phyloP scores from a whole-genome alignment of 2,113 vertebrate species.

The Rhodinocichla rosea region DNA sequence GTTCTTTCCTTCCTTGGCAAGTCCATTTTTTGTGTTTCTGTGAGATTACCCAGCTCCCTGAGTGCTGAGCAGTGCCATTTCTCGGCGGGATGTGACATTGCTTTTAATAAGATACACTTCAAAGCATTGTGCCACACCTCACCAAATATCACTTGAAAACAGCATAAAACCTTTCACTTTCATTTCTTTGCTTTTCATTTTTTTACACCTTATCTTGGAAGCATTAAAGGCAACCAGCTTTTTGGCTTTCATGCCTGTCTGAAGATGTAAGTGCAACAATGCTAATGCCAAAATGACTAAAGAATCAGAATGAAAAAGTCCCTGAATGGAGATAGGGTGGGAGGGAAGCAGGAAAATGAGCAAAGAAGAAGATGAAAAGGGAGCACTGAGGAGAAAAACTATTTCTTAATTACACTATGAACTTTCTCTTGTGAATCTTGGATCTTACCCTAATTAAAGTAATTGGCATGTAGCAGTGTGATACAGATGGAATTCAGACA shows the following conservation, averaged over 20 bases:
- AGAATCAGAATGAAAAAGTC: not conserved
- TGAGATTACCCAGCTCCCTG: not conserved
- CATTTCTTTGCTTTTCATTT: not conserved
- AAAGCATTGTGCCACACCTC: not conserved
- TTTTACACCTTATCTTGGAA: conserved; percentile 16
- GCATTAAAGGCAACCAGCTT: not conserved
- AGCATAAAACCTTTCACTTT: not conserved
- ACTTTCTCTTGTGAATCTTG: conserved; percentile 34
- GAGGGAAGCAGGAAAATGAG: conserved; percentile 40
- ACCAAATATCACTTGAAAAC: not conserved
- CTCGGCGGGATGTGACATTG: not conserved
- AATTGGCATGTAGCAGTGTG: conserved; percentile 10
- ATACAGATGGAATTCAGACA: conserved; percentile 17
- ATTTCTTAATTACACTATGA: conserved; percentile 47
- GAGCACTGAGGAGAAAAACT: conserved; percentile 6
- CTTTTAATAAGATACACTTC: not conserved
- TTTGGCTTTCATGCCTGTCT: conserved; percentile 23
- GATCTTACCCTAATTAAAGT: conserved; percentile 49
- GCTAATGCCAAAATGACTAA: conserved; percentile 20
- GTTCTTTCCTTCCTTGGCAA: not conserved
- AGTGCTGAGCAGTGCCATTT: not conserved
- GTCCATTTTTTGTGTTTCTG: not conserved
- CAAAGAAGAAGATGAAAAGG: conserved; percentile 35
- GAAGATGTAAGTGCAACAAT: conserved; percentile 6
- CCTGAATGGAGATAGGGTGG: not conserved